Evolutionary conservation across 1,140 invertebrate genomes (phyloP).

Genomic region (Nephotettix cincticeps): DNA sequence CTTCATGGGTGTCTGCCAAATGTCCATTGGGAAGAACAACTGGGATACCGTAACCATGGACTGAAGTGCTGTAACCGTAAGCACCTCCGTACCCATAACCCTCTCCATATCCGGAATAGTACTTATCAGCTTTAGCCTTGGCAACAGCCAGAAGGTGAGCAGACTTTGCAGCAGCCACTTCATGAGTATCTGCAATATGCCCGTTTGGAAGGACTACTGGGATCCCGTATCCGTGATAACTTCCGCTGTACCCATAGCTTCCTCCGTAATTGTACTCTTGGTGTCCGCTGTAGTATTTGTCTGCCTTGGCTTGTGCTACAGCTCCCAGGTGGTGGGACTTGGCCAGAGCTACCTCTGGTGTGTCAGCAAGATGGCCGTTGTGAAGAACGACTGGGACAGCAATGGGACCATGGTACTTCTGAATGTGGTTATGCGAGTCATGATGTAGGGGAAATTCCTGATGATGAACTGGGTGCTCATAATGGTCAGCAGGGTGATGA

Average conservation of each 20-base stretch:
- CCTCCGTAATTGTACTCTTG: slow-evolving; percentile 1
- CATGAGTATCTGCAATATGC: slow-evolving; percentile 34
- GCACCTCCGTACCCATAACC: slow-evolving; percentile 3
- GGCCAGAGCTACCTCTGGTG: slow-evolving; percentile 36
- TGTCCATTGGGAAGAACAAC: slow-evolving; percentile 16
- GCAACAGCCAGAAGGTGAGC: slow-evolving; percentile 30
- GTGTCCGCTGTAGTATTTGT: slow-evolving; percentile 23
- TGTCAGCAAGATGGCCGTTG: slow-evolving; percentile 30
- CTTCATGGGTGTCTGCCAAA: slow-evolving; percentile 35
- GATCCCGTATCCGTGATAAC: slow-evolving; percentile 28
- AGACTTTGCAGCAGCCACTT: slow-evolving; percentile 39
- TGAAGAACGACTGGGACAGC: slow-evolving; percentile 27
- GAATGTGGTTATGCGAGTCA: background rate
- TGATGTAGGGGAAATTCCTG: too few relatives aligned
- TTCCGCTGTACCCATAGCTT: slow-evolving; percentile 40
- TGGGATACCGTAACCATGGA: slow-evolving; percentile 1
- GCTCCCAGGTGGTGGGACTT: slow-evolving; percentile 36
- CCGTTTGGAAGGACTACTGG: slow-evolving; percentile 11
- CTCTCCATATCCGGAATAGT: slow-evolving; percentile 16
- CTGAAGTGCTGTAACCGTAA: background rate
- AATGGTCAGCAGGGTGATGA: background rate
- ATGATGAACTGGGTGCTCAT: too few relatives aligned
- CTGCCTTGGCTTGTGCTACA: background rate
- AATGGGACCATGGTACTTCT: slow-evolving; percentile 24
- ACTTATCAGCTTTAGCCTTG: slow-evolving; percentile 29